Evolutionary conservation across 1,140 invertebrate genomes (phyloP), one percentile per base, ranked within the genome.

Genomic region (Drosophila tropicalis): DNA sequence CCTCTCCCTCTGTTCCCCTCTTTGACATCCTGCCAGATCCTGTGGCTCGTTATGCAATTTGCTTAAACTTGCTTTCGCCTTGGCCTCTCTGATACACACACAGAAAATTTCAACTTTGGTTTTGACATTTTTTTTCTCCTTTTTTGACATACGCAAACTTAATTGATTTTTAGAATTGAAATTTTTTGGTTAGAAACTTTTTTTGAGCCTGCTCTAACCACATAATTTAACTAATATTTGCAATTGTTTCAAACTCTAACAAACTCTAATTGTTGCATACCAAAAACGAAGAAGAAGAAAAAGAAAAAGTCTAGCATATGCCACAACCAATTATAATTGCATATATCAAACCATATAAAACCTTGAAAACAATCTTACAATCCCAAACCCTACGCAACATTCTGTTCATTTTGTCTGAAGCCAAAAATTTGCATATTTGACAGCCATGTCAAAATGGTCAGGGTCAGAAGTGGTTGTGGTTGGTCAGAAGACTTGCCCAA

Each of bases 381-480:
- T 34, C 25, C 22, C 22, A 60, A 68, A 36, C 17, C 62, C 74
- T 68, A 67, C 57, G n/a, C 34, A 15, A 47, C 34, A 60, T 66
- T 61, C 13, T 62, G 12, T 19, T 29, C 9, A 32, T 44, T 44
- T 1, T 15, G n/a, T 44, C 40, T n/a, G 17, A 51, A 51, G 22
- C 44, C 34, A 10, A 22, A 63, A 78, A 86, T 82, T 72, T 87
- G 67, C 79, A 87, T 79, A 87, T 72, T 82, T 86, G 78, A 76
- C 78, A 81, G 66, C 12, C 70, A 36, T 75, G 72, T 75, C 72
- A 68, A 61, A 57, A 44, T 62, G 72, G 36, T 39, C 36, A 39
- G 12, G 36, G 36, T 39, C 36, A 25, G 36, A 13, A 39, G 3
- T 12, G 36, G 10, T 39, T 3, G 36, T 13, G 10, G 36, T 12